These are phyloP conservation scores for Erinaceus europaeus DNA, from an alignment of 2,113 vertebrate species.

Conservation along the genomic window DNA sequence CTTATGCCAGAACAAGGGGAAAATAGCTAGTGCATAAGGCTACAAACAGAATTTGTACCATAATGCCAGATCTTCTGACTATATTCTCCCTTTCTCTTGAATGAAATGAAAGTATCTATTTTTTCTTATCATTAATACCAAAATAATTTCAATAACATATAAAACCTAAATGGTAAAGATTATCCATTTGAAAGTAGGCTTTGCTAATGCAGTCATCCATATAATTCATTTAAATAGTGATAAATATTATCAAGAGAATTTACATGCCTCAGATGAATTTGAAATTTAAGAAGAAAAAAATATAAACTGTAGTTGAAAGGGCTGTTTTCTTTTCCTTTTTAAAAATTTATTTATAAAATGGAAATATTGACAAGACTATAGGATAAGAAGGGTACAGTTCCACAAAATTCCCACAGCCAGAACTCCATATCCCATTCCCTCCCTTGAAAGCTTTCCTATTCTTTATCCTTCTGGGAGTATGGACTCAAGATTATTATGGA, in stretches of 20 bases:
- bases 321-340: background rate
- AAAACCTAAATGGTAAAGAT: background rate
- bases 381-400: too few relatives aligned
- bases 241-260: slow-evolving; percentile 1
- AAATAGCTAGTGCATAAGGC: background rate
- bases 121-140: slow-evolving; percentile 2
- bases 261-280: background rate
- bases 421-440: too few relatives aligned
- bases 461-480: too few relatives aligned
- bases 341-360: too few relatives aligned
- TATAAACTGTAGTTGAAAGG: background rate
- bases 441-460: too few relatives aligned
- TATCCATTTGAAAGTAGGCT: background rate
- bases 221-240: too few relatives aligned
- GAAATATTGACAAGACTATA: too few relatives aligned
- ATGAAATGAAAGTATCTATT: background rate
- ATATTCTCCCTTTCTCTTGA: slow-evolving; percentile 15
- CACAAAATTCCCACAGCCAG: too few relatives aligned
- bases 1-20: background rate
- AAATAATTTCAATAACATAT: slow-evolving; percentile 42
- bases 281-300: slow-evolving; percentile 26
- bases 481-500: too few relatives aligned
- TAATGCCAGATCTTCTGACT: background rate
- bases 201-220: background rate
- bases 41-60: background rate